Percentiles rank a stretch among this genome's conserved stretches.
Conservation (phyloP, 2,888 invertebrate genomes). For the Latheticus oryzae region DNA sequence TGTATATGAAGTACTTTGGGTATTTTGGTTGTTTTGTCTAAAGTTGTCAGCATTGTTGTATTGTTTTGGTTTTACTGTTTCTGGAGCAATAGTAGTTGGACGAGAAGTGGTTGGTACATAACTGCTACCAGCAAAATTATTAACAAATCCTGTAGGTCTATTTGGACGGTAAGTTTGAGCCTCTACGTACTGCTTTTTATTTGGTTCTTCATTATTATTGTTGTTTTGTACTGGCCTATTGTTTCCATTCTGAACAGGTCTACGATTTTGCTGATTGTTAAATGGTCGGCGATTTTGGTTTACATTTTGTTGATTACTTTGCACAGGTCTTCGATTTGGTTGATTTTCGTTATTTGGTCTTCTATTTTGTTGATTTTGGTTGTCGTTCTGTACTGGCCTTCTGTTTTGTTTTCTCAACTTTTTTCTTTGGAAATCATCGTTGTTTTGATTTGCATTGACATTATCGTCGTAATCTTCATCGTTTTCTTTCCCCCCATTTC, state of each 20-base stretch:
- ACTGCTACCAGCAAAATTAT: slow-evolving; percentile 66
- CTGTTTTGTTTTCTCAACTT: slow-evolving; percentile 65
- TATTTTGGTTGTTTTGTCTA: slow-evolving; percentile 53
- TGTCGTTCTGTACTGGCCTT: slow-evolving; percentile 56
- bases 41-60: slow-evolving; percentile 56
- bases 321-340: slow-evolving; percentile 53
- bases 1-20: slow-evolving; percentile 52
- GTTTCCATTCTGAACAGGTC: slow-evolving; percentile 39
- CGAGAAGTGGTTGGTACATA: slow-evolving; percentile 66
- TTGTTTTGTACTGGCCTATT: slow-evolving; percentile 47
- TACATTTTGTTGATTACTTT: slow-evolving; percentile 51
- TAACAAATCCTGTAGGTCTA: slow-evolving; percentile 61
- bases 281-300: slow-evolving; percentile 50
- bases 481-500: slow-evolving; percentile 71
- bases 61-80: slow-evolving; percentile 43
- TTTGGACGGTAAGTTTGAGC: slow-evolving; percentile 60
- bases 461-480: slow-evolving; percentile 69
- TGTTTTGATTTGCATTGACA: slow-evolving; percentile 64
- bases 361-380: slow-evolving; percentile 57
- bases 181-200: slow-evolving; percentile 44
- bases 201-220: slow-evolving; percentile 50
- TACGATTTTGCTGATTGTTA: slow-evolving; percentile 54
- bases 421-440: slow-evolving; percentile 63
- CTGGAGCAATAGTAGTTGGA: slow-evolving; percentile 52
- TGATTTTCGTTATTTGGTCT: slow-evolving; percentile 48